These are phyloP conservation scores for Apodemus agrarius DNA, from an alignment of 2,797 vertebrate genomes.

Conservation along the genomic window DNA sequence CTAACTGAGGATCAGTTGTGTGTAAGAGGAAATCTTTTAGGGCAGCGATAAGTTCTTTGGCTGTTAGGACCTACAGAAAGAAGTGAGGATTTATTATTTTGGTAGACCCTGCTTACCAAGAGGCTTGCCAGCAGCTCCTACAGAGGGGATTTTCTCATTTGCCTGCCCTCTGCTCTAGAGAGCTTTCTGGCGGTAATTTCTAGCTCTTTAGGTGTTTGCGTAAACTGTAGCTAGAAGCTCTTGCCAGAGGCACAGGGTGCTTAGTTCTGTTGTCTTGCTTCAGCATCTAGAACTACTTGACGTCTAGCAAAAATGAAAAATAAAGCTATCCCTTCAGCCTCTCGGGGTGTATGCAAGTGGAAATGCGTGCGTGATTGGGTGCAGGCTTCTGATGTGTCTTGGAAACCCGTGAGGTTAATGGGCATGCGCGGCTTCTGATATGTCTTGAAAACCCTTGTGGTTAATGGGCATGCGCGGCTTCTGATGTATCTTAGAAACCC, in stretches of 20 bases:
- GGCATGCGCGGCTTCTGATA: background rate
- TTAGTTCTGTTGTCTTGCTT: background rate
- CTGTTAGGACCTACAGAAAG: background rate
- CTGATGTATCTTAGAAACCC: conserved; percentile 40
- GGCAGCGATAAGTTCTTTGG: background rate
- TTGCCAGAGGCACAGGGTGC: background rate
- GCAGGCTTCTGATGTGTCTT: conserved; percentile 33
- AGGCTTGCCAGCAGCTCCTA: background rate
- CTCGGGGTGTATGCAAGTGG: background rate
- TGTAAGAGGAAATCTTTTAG: background rate
- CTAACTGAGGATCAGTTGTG: background rate
- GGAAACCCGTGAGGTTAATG: background rate
- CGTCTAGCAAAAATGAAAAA: conserved; percentile 8
- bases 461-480: background rate
- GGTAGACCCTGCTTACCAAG: background rate
- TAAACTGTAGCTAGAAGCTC: background rate
- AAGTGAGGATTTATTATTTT: background rate
- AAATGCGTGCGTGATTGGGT: background rate
- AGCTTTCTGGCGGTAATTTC: conserved; percentile 7
- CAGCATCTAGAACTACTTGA: conserved; percentile 14
- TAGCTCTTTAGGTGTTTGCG: background rate
- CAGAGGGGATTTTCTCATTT: conserved; percentile 30
- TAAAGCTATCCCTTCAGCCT: conserved; percentile 6
- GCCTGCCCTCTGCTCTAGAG: background rate
- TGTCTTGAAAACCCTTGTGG: background rate